These are phyloP conservation scores for Setophaga petechia DNA, from an alignment of 2,113 vertebrate species.

Conservation along the genomic window DNA sequence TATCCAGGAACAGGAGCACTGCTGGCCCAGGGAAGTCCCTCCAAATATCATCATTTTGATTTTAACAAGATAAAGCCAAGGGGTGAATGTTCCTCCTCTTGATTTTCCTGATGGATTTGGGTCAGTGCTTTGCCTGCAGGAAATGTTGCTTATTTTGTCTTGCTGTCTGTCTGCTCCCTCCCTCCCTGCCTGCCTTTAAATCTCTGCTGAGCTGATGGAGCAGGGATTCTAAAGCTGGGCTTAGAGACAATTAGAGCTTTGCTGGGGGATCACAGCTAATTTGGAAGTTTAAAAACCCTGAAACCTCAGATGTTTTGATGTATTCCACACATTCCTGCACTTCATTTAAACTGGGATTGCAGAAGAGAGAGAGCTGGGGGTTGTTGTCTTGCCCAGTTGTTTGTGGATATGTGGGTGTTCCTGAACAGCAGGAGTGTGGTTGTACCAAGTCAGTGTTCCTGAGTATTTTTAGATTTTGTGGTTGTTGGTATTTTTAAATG, in stretches of 20 bases:
- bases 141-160: not conserved
- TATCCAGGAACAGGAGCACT: accelerated
- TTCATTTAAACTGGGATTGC: not conserved
- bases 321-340: accelerated
- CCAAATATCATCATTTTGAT: not conserved
- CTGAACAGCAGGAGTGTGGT: not conserved
- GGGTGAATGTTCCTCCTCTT: not conserved
- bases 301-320: not conserved
- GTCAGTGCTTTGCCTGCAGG: not conserved
- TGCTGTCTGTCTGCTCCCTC: not conserved
- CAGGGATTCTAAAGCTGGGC: not conserved
- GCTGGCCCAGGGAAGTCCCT: not conserved
- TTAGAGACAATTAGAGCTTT: not conserved
- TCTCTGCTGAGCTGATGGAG: not conserved
- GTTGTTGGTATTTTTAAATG: not conserved
- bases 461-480: not conserved
- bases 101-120: not conserved
- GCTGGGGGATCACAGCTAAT: not conserved
- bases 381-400: not conserved
- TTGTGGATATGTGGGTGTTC: not conserved
- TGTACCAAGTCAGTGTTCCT: not conserved
- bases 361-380: not conserved
- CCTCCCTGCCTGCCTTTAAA: not conserved
- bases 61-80: not conserved
- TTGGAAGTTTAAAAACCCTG: not conserved